These are phyloP conservation scores for Calephelis nemesis DNA, from an alignment of 1,140 invertebrate species.

Conservation along the genomic window DNA sequence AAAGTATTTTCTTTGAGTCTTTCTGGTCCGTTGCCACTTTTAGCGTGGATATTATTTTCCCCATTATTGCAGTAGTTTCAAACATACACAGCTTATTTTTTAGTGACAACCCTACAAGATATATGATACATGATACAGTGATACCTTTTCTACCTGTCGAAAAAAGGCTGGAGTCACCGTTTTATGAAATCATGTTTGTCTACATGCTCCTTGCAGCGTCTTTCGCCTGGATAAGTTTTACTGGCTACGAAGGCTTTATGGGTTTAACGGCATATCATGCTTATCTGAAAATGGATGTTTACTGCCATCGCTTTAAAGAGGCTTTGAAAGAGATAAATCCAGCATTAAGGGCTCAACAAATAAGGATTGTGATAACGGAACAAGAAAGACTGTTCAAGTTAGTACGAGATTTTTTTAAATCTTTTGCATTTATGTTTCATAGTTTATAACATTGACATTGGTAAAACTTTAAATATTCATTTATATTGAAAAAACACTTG, in stretches of 20 bases:
- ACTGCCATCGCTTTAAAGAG: not conserved
- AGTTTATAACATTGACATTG: no score
- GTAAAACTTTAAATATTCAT: no score
- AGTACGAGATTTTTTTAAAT: not conserved
- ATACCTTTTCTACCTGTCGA: slow-evolving; percentile 39
- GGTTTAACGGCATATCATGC: not conserved
- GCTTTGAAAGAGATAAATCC: slow-evolving; percentile 4
- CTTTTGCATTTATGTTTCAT: no score
- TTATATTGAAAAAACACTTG: no score
- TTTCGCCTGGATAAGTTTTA: not conserved
- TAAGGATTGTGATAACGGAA: not conserved
- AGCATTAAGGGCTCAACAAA: not conserved
- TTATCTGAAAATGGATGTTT: slow-evolving; percentile 8
- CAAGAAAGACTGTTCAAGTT: slow-evolving; percentile 7
- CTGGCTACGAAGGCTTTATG: slow-evolving; percentile 8
- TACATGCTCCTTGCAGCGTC: slow-evolving; percentile 31
- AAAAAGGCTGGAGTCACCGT: slow-evolving; percentile 35
- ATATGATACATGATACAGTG: slow-evolving; percentile 48
- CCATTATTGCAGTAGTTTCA: slow-evolving; percentile 33
- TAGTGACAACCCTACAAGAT: slow-evolving; percentile 29
- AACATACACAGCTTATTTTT: slow-evolving; percentile 39
- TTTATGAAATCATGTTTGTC: slow-evolving; percentile 40
- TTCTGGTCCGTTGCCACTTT: no score
- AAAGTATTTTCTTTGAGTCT: no score
- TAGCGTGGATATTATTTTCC: slow-evolving; percentile 29